phyloP scores from a whole-genome alignment of 2,113 vertebrate genomes.

The Etia nguti region DNA sequence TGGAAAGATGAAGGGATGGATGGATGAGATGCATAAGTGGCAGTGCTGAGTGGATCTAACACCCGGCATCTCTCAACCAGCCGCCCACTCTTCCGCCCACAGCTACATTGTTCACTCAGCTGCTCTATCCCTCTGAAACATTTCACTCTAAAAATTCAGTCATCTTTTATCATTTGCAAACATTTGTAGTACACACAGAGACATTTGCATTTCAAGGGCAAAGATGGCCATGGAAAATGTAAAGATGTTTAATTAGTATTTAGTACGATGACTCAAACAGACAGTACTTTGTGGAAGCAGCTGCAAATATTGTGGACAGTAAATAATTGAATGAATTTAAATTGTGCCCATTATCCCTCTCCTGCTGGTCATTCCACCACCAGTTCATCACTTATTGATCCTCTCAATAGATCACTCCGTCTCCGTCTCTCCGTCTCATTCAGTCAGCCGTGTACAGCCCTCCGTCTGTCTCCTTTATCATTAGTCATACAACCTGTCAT shows the following conservation, averaged over 20 bases:
- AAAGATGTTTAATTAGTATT: background rate
- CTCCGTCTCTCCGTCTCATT: background rate
- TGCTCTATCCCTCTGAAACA: constrained; percentile 20
- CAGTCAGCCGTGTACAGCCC: background rate
- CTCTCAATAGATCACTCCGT: background rate
- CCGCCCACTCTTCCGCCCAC: constrained; percentile 55
- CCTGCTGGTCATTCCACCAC: background rate
- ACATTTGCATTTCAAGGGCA: background rate
- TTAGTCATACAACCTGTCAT: background rate
- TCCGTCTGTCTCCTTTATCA: background rate
- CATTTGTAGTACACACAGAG: background rate
- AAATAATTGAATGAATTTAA: background rate
- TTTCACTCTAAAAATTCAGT: constrained; percentile 30
- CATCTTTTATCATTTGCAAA: background rate
- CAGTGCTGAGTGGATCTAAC: constrained; percentile 38
- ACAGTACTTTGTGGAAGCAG: background rate
- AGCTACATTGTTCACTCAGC: constrained; percentile 43
- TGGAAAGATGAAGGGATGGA: background rate
- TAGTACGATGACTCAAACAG: background rate
- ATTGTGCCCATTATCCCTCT: background rate
- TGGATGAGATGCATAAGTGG: constrained; percentile 30
- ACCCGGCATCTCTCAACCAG: constrained; percentile 35
- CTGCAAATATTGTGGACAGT: background rate
- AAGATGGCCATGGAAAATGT: background rate
- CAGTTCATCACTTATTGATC: constrained; percentile 8